phyloP scores from a whole-genome alignment of 2,888 invertebrate genomes.

The Rhyacophila evoluta region DNA sequence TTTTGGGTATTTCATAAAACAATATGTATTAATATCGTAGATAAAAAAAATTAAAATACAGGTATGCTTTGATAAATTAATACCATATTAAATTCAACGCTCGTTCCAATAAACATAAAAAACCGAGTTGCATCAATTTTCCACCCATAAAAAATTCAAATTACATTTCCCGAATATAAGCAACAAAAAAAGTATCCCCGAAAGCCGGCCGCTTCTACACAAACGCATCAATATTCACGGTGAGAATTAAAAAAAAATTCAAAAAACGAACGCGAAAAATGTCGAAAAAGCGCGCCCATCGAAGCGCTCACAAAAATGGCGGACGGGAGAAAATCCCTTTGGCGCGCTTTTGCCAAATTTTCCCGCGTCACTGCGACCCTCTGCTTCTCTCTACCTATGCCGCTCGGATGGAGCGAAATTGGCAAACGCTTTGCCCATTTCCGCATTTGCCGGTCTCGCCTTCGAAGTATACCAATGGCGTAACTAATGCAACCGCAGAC shows the following conservation, averaged over 20 bases:
- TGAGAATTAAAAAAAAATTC: conserved; percentile 29
- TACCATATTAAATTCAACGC: neutral
- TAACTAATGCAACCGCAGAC: neutral
- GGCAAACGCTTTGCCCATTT: conserved; percentile 52
- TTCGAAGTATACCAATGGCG: neutral
- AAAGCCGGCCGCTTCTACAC: neutral
- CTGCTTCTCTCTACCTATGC: neutral
- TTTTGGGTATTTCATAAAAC: no score
- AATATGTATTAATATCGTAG: no score
- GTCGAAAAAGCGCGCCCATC: conserved; percentile 34
- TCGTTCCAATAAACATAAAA: neutral
- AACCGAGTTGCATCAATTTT: neutral
- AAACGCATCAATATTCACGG: conserved; percentile 2
- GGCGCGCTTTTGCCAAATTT: conserved; percentile 43
- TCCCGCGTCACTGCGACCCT: conserved; percentile 30
- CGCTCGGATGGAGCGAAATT: conserved; percentile 50
- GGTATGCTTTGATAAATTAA: no score
- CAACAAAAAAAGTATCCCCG: neutral
- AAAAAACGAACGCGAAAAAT: conserved; percentile 38
- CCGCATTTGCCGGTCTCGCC: conserved; percentile 44
- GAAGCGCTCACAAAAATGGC: conserved; percentile 46
- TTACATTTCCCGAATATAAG: conserved; percentile 2
- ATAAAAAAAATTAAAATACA: no score
- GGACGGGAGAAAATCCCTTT: conserved; percentile 44
- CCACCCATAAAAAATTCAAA: conserved; percentile 2